Conservation (phyloP, 2,888 invertebrate genomes). For the Coecobrya sp. region DNA sequence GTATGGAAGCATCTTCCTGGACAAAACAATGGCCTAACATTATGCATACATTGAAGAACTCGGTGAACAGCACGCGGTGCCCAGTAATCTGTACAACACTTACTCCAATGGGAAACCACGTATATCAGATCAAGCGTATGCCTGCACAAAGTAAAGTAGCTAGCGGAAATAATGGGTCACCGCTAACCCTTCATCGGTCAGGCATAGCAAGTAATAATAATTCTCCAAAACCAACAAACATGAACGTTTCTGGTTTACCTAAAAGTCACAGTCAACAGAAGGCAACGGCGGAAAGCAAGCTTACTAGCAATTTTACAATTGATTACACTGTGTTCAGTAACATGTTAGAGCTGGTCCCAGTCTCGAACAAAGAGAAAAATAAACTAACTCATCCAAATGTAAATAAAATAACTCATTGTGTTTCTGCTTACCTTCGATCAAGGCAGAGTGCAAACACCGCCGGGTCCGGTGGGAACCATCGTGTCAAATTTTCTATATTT, state of each 20-base stretch:
- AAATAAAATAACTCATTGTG: conserved; percentile 62
- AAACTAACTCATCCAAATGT: not conserved
- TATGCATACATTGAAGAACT: conserved; percentile 64
- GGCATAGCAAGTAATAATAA: not conserved
- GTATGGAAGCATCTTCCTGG: not conserved
- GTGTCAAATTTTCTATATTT: conserved; percentile 85
- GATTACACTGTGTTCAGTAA: conserved; percentile 74
- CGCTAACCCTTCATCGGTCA: not conserved
- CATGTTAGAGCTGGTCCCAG: conserved; percentile 65
- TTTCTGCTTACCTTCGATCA: conserved; percentile 84
- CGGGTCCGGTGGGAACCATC: conserved; percentile 83
- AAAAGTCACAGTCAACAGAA: conserved; percentile 10
- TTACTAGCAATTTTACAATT: conserved; percentile 68
- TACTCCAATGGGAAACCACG: not conserved
- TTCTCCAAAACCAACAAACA: not conserved
- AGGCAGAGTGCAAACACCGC: conserved; percentile 82
- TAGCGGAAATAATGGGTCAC: not conserved
- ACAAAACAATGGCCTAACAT: conserved; percentile 69
- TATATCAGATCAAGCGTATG: not conserved
- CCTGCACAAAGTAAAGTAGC: not conserved
- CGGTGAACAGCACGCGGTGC: conserved; percentile 70
- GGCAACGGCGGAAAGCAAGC: not conserved
- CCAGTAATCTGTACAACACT: conserved; percentile 79
- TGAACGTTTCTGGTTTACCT: not conserved
- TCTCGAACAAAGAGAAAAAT: conserved; percentile 32